Evolutionary conservation across 2,888 invertebrate genomes (phyloP), one percentile per base, ranked within the genome.

Genomic region (Sarcophaga variegata): DNA sequence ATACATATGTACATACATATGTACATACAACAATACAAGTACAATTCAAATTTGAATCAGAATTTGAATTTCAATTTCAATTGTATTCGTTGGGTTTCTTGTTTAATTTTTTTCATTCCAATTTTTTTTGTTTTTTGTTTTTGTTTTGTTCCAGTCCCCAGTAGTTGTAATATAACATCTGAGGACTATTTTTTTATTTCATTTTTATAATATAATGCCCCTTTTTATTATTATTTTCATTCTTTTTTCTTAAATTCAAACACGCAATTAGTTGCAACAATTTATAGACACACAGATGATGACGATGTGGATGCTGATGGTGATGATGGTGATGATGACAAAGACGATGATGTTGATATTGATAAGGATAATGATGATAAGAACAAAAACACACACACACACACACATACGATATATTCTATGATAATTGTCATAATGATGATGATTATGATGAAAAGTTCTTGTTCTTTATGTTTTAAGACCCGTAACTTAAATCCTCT

Each of bases 211-310:
- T 60, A 25, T 63, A 75, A 67, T 76, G 80, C 76, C 84, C 84
- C 76, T 81, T 85, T 78, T 85, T 78, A 83, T 78, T 64, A 83
- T 67, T 37, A 20, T n/a, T 20, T 27, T 66, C 27, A 37, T 66
- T 66, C 25, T 66, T 25, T 22, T 22, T 83, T 20, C 54, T 70
- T 62, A 17, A 25, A 66, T 81, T 85, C 80, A 85, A 85, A 84
- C 87, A 87, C 75, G 84, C 87, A 87, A 87, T 87, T 87, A 87
- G 84, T 84, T 84, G 71, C 84, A 84, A 84, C 71, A 85, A 76
- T 83, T 83, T 54, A 54, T 54, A 4, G 5, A 54, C 54, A 17
- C 5, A 54, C 54, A 54, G 60, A 77, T 47, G 66, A 60, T 77
- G 59, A 25, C 47, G 69, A 20, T 62, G 25, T n/a, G 14, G 10